Base-by-base conservation (phyloP, 2,797 vertebrate genomes). In the Platyrinchus mystaceus region DNA sequence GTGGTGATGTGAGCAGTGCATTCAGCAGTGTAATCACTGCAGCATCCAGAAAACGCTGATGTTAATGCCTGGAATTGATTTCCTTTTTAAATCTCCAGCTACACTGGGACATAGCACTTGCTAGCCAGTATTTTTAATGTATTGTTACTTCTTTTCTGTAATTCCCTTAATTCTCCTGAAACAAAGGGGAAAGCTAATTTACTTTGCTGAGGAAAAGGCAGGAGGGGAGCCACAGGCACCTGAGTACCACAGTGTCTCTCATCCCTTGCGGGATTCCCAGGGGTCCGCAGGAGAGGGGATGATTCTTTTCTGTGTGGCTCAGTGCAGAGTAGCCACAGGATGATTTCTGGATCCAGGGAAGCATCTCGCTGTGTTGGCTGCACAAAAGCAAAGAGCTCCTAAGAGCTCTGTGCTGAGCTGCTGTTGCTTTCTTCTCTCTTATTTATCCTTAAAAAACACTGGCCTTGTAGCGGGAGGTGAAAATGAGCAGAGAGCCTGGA, bases 211-310 rank as follows among this genome's bases (percentile, higher is more conserved):
- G 63, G 46, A 34, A n/a, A 20, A 71, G 28, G 30, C 55, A 59
- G 71, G 27, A 27, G 64, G 34, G 3, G 14, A 69, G 75, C 47
- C 58, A 12, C 1, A 14, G 52, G 49, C 27, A 19, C 9, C 24
- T 1, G 0, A 22, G 59, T 4, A 13, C 76, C 67, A 5, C 24
- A 15, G 75, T 1, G 0, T 73, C 66, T 30, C 60, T 58, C 64
- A 14, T 15, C 23, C 86, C 44, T 26, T 1, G 7, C 0, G 10
- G 2, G 9, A 21, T 30, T 47, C 16, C 52, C 30, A 9, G 41
- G 18, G n/a, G 17, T 12, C 77, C 59, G 62, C 53, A 30, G 52
- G 50, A 52, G 63, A 43, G 62, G 46, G 30, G 53, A 6, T 5
- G 41, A 27, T 34, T 49, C 4, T 63, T 79, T 44, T 44, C 64